phyloP scores from a whole-genome alignment of 2,888 invertebrate species.

The Augochlorella aurata region DNA sequence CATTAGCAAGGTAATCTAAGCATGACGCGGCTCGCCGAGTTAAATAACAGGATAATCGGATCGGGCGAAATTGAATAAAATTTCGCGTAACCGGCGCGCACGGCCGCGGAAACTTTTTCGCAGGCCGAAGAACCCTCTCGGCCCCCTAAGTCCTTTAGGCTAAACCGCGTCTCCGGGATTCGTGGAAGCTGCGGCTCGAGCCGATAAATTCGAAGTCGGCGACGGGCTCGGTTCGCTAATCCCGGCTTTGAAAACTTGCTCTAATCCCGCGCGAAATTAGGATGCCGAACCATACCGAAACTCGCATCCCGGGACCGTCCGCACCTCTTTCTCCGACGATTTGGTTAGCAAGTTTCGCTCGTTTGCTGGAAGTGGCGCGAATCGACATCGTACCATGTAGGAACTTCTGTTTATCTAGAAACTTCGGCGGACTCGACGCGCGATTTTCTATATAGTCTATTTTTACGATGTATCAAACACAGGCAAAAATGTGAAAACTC shows the following conservation, averaged over 20 bases:
- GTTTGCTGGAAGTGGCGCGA: not conserved
- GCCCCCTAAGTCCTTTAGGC: not conserved
- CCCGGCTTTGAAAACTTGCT: not conserved
- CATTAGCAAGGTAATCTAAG: conserved; percentile 22
- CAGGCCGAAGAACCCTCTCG: conserved; percentile 8
- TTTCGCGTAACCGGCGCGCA: conserved; percentile 20
- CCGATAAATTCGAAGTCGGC: not conserved
- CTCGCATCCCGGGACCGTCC: not conserved
- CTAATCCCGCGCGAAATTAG: not conserved
- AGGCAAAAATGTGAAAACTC: too few species aligned
- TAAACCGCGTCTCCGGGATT: not conserved
- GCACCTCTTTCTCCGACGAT: not conserved
- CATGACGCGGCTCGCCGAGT: conserved; percentile 7
- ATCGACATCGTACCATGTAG: not conserved
- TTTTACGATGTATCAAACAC: not conserved
- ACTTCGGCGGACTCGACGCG: not conserved
- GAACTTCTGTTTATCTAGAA: not conserved
- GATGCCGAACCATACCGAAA: not conserved
- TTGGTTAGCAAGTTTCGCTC: not conserved
- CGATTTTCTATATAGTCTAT: not conserved
- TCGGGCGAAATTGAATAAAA: conserved; percentile 22
- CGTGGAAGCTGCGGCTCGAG: not conserved
- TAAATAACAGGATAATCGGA: conserved; percentile 31
- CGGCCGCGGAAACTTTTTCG: not conserved
- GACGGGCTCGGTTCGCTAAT: not conserved